Base-by-base conservation (phyloP, 2,797 vertebrate genomes). In the Fringilla coelebs region DNA sequence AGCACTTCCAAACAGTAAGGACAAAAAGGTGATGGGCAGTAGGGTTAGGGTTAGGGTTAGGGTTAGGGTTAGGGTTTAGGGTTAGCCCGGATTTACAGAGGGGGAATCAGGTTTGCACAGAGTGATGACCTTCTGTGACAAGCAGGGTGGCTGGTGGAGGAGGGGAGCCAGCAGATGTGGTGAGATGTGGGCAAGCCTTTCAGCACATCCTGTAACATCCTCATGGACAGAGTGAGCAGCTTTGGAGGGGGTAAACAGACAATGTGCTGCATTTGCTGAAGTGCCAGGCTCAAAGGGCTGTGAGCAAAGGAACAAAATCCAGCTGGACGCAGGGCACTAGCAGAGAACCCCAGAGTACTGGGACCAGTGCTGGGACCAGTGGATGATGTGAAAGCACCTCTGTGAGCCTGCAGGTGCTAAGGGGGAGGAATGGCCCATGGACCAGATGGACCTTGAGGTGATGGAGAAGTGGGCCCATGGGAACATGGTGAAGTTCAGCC, bases 231-330 rank as follows among this genome's bases (percentile, higher is more conserved):
- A 20, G 31, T 9, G 17, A 61, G 32, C 3, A 36, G 14, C 20
- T 26, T 15, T 0, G 0, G 34, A 81, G 29, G 16, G 45, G 18
- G 2, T 17, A 14, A 52, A 21, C 1, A 48, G 18, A 41, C 6
- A 26, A 18, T 3, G 11, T 34, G 11, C 6, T 41, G 49, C 34
- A 11, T 10, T 26, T 2, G 2, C 41, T 74, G 38, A 34, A 49
- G 31, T 4, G 20, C 22, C 34, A 65, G 22, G 40, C 46, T 52
- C 32, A n/a, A 19, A 66, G 13, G 7, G 15, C 22, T 77, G 41
- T 52, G 26, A 68, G 9, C 34, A 49, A 26, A 3, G 16, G 16
- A 32, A 85, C 19, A 55, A n/a, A n/a, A n/a, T n/a, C n/a, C n/a
- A n/a, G n/a, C n/a, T n/a, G n/a, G n/a, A n/a, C n/a, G n/a, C 16